phyloP scores from a whole-genome alignment of 2,797 vertebrate species.

The Cossypha polioptera region DNA sequence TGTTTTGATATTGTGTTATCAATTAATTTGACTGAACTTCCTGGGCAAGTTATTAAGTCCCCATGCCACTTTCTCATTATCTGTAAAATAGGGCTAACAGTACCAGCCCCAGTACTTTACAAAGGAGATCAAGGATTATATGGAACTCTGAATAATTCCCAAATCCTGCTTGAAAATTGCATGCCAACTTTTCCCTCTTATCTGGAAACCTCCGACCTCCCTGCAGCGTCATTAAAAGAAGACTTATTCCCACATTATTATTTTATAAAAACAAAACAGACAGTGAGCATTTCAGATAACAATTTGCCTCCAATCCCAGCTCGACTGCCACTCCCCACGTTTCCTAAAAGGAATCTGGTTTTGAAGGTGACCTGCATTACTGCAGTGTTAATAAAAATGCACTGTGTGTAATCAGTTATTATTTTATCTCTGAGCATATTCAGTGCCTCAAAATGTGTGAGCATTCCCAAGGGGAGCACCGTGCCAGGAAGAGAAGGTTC shows the following conservation, averaged over 20 bases:
- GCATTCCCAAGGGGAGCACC: conserved; percentile 7
- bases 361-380: conserved; percentile 66
- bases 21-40: conserved; percentile 49
- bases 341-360: conserved; percentile 16
- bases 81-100: neutral
- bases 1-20: neutral
- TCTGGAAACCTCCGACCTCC: conserved; percentile 1
- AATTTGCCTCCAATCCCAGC: neutral
- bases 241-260: neutral
- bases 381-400: conserved; percentile 63
- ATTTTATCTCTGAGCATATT: conserved; percentile 62
- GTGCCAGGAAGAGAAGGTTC: neutral
- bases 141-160: neutral
- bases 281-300: neutral
- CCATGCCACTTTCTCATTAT: neutral
- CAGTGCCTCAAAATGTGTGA: conserved; percentile 32
- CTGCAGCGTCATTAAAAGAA: neutral
- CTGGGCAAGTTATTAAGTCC: conserved; percentile 36
- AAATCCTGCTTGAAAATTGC: conserved; percentile 19
- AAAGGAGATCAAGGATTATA: conserved; percentile 20
- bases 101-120: neutral
- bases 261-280: conserved; percentile 14
- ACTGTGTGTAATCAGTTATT: conserved; percentile 44
- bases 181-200: conserved; percentile 6
- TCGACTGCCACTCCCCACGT: neutral